Evolutionary conservation across 2,888 invertebrate species (phyloP), one percentile per base, ranked within the genome.

Genomic region (Saturnia japonica): DNA sequence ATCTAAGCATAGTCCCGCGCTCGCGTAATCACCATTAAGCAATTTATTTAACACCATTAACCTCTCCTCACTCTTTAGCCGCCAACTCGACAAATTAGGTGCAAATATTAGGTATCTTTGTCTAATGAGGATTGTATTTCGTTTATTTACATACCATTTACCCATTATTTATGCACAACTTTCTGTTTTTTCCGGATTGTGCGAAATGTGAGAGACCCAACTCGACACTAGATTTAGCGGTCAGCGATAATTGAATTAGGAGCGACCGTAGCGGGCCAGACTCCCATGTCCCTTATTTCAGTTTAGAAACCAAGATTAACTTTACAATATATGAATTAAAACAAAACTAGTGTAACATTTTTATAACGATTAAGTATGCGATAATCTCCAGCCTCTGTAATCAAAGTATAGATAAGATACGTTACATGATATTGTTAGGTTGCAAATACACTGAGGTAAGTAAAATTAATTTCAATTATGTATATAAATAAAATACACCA

Each of bases 41-140:
- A 57, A 25, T 57, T 57, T 57, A 14, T 57, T 57, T 57, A 57
- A 57, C 57, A 57, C 57, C 25, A 57, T 57, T 57, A 57, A 57
- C 57, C 51, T 54, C 25, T 57, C 25, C 25, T 57, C 9, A 57
- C 57, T 25, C 57, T 8, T 57, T 57, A 57, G 57, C 22, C 25
- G 57, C 25, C 57, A 57, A 9, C 57, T 57, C 57, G 57, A 25
- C 11, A 57, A 57, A 57, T 57, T 57, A 57, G 51, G n/a, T 22
- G 11, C 9, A 57, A 25, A 25, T 57, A 57, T 57, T 57, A 57
- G 51, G 51, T 57, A n/a, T n/a, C n/a, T n/a, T n/a, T n/a, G n/a
- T n/a, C n/a, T n/a, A n/a, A n/a, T n/a, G n/a, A n/a, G n/a, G n/a
- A n/a, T n/a, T n/a, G n/a, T n/a, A n/a, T n/a, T n/a, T n/a, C n/a